Base-by-base conservation (phyloP, 2,888 invertebrate genomes). In the Omphaloscelis lunosa region DNA sequence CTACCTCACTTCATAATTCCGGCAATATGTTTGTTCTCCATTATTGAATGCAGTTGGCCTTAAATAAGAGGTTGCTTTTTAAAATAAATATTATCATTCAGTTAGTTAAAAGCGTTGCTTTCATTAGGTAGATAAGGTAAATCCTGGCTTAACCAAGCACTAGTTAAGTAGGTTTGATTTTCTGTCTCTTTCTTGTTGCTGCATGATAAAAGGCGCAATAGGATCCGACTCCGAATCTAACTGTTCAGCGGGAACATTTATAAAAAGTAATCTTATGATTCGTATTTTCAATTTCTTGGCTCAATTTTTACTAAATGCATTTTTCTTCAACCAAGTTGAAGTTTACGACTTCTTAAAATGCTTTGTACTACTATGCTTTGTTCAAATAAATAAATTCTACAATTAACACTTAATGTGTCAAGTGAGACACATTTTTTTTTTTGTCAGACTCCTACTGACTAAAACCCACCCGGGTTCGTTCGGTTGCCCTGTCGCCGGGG, bases 1-100 rank as follows among this genome's bases (percentile, higher is more conserved):
- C 17, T 34, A 90, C 77, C 82, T 84, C 85, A 85, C 88, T 90
- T 88, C 86, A 86, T 89, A 89, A 90, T 89, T 86, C 86, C 79
- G 82, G 83, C 88, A 91, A 90, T 90, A 91, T 91, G 91, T 84
- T 88, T 83, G 76, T 61, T 61, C 62, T 68, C 34, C n/a, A 53
- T 51, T 53, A 63, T 68, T 63, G 34, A 65, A 51, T 63, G 34
- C 34, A 17, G 58, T 41, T 53, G 29, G 68, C 75, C 63, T 65
- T 53, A 51, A 53, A 74, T 70, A 9, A 51, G 15, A 56, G 56
- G 41, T 67, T n/a, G 59, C n/a, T 59, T 80, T 68, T 59, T 17
- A 3, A 45, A 53, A n/a, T n/a, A 45, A 65, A 39, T n/a, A n/a
- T 15, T 78, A 39, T 79, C 9, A 23, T 27, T 67, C 27, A 27